These are phyloP conservation scores for Megalops atlanticus DNA, from an alignment of 2,113 vertebrate genomes.

Conservation along the genomic window DNA sequence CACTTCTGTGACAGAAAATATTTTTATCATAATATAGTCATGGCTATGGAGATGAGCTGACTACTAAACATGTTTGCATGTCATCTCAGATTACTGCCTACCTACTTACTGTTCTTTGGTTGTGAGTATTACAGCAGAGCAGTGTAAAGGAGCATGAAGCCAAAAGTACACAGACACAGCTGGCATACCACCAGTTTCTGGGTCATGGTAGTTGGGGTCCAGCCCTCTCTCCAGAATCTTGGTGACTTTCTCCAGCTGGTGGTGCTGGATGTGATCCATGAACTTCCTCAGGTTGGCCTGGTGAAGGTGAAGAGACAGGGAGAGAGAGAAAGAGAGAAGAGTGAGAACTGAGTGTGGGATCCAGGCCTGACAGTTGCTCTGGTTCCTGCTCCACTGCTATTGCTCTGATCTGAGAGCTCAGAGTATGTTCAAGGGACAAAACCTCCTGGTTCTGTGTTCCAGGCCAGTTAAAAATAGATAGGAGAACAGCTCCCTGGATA, in stretches of 20 bases:
- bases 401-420: not conserved
- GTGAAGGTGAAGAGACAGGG: conserved; percentile 30
- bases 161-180: not conserved
- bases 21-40: too few relatives aligned
- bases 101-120: too few relatives aligned
- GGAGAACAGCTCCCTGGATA: conserved; percentile 63
- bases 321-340: conserved; percentile 12
- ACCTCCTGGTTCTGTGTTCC: conserved; percentile 53
- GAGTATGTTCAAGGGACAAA: conserved; percentile 7
- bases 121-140: too few relatives aligned
- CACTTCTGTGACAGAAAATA: too few relatives aligned
- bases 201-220: conserved; percentile 93
- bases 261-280: conserved; percentile 87
- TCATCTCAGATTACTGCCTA: too few relatives aligned
- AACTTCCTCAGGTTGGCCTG: conserved; percentile 90
- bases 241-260: conserved; percentile 83
- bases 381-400: not conserved
- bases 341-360: too few relatives aligned
- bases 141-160: not conserved
- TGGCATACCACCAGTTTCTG: conserved; percentile 84
- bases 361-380: not conserved
- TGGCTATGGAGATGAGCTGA: too few relatives aligned
- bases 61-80: too few relatives aligned
- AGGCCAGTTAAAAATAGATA: conserved; percentile 69
- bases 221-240: conserved; percentile 91